Conservation (phyloP, 1,140 invertebrate genomes). For the Cheumatopsyche charites region DNA sequence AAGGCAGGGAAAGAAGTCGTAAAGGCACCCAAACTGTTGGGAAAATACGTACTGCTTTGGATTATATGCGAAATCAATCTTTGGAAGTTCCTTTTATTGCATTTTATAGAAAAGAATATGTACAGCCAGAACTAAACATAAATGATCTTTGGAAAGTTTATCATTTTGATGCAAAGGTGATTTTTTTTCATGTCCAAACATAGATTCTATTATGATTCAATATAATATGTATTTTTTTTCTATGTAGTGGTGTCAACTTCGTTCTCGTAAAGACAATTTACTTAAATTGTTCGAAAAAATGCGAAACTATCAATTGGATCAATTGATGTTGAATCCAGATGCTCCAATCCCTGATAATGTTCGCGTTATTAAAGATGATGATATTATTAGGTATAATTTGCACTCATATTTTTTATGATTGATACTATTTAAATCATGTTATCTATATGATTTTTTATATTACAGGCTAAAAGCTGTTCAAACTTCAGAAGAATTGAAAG, state of each 20-base stretch:
- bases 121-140: slow-evolving; percentile 91
- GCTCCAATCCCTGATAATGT: slow-evolving; percentile 83
- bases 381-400: slow-evolving; percentile 72
- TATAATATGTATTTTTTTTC: slow-evolving; percentile 20
- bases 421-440: too few relatives aligned
- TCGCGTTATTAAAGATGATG: slow-evolving; percentile 83
- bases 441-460: slow-evolving; percentile 17
- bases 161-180: slow-evolving; percentile 89
- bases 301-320: slow-evolving; percentile 88
- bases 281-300: slow-evolving; percentile 88
- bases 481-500: slow-evolving; percentile 89
- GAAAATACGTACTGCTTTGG: slow-evolving; percentile 93
- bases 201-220: slow-evolving; percentile 14
- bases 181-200: slow-evolving; percentile 12
- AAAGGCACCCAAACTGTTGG: slow-evolving; percentile 63
- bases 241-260: slow-evolving; percentile 89
- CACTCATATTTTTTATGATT: slow-evolving; percentile 12
- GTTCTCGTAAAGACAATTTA: slow-evolving; percentile 85
- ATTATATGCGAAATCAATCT: slow-evolving; percentile 95
- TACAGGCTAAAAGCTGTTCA: slow-evolving; percentile 74
- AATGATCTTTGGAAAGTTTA: slow-evolving; percentile 98
- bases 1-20: slow-evolving; percentile 59
- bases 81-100: slow-evolving; percentile 98
- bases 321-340: slow-evolving; percentile 83
- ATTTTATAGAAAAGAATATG: slow-evolving; percentile 98